phyloP scores from a whole-genome alignment of 2,797 vertebrate species.

The Gambusia yucatana region DNA sequence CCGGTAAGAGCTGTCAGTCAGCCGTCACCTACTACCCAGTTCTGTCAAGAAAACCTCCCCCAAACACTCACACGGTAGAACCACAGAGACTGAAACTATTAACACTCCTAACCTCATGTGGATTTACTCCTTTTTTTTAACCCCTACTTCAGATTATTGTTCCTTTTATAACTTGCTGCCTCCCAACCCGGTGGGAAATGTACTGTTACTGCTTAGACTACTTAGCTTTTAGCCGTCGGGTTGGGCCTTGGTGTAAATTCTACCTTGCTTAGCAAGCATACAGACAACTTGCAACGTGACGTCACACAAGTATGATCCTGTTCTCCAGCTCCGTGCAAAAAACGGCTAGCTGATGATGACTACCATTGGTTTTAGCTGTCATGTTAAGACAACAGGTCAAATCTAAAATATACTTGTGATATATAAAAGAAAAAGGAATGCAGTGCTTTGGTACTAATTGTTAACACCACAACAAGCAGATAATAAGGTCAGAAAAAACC shows the following conservation, averaged over 20 bases:
- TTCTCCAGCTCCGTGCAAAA: no score
- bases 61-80: slow-evolving; percentile 8
- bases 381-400: no score
- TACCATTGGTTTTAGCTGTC: no score
- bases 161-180: slow-evolving; percentile 48
- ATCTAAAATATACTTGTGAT: no score
- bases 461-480: no score
- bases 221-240: slow-evolving; percentile 13
- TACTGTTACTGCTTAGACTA: slow-evolving; percentile 30
- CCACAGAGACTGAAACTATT: slow-evolving; percentile 66
- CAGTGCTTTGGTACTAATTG: no score
- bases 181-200: slow-evolving; percentile 29
- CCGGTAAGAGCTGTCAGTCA: slow-evolving; percentile 62
- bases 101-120: slow-evolving; percentile 59
- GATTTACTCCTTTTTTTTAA: slow-evolving; percentile 31
- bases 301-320: no score
- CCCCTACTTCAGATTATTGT: slow-evolving; percentile 30
- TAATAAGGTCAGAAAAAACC: no score
- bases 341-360: no score
- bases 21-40: slow-evolving; percentile 69
- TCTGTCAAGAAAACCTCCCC: slow-evolving; percentile 63
- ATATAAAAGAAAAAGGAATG: no score
- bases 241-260: slow-evolving; percentile 13
- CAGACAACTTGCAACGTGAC: no score
- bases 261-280: neutral